These are phyloP conservation scores for Peromyscus aztecus DNA, from an alignment of 2,797 vertebrate genomes.

Conservation along the genomic window DNA sequence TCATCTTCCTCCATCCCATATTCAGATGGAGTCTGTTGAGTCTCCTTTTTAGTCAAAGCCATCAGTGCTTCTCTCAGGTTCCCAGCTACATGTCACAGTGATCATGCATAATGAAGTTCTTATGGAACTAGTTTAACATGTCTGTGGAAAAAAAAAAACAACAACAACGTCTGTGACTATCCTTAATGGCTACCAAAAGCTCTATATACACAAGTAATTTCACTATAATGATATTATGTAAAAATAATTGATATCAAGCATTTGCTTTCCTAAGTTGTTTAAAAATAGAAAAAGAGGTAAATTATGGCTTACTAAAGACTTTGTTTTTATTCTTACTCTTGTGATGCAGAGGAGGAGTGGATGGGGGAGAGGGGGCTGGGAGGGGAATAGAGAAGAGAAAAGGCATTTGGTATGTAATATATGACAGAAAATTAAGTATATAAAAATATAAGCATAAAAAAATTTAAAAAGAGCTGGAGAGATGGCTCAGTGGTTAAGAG, in stretches of 20 bases:
- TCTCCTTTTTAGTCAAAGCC: neutral
- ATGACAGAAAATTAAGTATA: neutral
- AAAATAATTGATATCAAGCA: slow-evolving; percentile 16
- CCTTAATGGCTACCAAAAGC: neutral
- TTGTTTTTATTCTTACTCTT: neutral
- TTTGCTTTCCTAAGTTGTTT: slow-evolving; percentile 13
- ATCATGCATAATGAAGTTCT: neutral
- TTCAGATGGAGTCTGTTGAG: neutral
- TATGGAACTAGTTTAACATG: neutral
- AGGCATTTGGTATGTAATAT: neutral
- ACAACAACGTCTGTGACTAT: neutral
- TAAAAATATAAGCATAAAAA: neutral
- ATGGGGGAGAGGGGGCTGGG: neutral
- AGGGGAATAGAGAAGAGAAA: neutral
- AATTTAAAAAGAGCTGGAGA: neutral
- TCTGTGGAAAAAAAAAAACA: too few species aligned
- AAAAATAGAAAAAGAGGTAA: slow-evolving; percentile 48
- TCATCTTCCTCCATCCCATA: neutral
- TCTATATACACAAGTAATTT: neutral
- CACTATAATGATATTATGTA: neutral
- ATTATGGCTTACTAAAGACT: neutral
- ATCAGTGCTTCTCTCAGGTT: neutral
- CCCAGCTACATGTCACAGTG: neutral
- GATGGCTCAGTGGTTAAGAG: neutral
- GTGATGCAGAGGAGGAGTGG: neutral